Conservation (phyloP, 2,888 invertebrate genomes). For the Choreutis nemorana region DNA sequence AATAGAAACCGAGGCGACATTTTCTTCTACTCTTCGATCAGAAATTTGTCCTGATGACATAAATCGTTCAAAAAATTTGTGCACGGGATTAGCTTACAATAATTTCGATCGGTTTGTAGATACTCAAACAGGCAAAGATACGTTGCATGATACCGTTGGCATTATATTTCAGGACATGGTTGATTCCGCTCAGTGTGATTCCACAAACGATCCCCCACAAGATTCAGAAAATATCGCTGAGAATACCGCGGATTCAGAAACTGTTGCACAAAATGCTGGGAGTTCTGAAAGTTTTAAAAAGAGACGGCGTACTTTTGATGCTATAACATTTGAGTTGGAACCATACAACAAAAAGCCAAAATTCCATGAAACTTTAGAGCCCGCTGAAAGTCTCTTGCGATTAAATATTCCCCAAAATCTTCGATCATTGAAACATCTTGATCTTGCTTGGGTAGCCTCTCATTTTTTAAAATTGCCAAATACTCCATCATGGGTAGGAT, state of each 20-base stretch:
- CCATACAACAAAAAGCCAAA: constrained; percentile 1
- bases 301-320: constrained; percentile 2
- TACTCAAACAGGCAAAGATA: constrained; percentile 10
- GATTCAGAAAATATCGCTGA: constrained; percentile 1
- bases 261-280: constrained; percentile 1
- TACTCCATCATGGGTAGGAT: constrained; percentile 21
- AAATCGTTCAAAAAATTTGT: constrained; percentile 11
- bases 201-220: constrained; percentile 1
- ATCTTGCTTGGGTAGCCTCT: constrained; percentile 11
- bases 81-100: constrained; percentile 15
- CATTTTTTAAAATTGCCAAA: constrained; percentile 9
- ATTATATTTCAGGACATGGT: constrained; percentile 1
- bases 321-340: constrained; percentile 1
- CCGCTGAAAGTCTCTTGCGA: background rate
- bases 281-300: constrained; percentile 1
- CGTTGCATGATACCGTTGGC: constrained; percentile 26
- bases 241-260: background rate
- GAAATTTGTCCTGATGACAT: constrained; percentile 20
- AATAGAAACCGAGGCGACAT: constrained; percentile 22
- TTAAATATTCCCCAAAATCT: constrained; percentile 12
- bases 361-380: constrained; percentile 2
- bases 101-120: constrained; percentile 9
- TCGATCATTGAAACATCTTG: constrained; percentile 9
- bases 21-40: constrained; percentile 9
- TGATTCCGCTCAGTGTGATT: constrained; percentile 1